Percentiles rank a stretch among this genome's conserved stretches.
phyloP scores from a whole-genome alignment of 2,113 vertebrate species.

The Paramisgurnus dabryanus region DNA sequence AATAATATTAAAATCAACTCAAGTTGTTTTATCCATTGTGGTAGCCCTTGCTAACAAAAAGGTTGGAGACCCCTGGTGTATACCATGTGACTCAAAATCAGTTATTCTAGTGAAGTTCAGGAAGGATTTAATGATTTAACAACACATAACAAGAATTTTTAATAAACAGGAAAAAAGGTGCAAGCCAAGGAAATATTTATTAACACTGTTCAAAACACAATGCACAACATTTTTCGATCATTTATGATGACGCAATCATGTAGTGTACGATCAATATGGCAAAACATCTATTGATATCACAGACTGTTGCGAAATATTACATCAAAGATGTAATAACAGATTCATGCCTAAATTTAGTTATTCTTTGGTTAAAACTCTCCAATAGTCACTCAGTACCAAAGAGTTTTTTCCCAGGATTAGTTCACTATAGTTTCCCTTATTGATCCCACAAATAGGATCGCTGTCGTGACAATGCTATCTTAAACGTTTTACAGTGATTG shows the following conservation, averaged over 20 bases:
- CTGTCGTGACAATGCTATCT: constrained; percentile 29
- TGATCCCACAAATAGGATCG: constrained; percentile 31
- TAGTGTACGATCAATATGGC: constrained; percentile 46
- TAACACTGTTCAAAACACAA: constrained; percentile 62
- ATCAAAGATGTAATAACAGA: constrained; percentile 44
- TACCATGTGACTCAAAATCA: background rate
- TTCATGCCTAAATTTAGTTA: constrained; percentile 40
- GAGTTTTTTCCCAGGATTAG: constrained; percentile 67
- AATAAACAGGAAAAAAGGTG: constrained; percentile 18
- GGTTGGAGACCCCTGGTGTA: no score
- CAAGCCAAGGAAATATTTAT: constrained; percentile 58
- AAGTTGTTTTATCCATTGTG: no score
- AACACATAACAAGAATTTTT: background rate
- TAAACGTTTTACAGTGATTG: constrained; percentile 24
- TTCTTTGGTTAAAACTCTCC: constrained; percentile 64
- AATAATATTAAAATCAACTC: no score
- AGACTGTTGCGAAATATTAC: constrained; percentile 31
- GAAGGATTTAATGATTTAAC: no score
- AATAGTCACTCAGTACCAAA: constrained; percentile 65
- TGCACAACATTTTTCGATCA: constrained; percentile 43
- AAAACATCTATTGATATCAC: constrained; percentile 48
- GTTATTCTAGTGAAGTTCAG: background rate
- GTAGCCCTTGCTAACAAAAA: no score
- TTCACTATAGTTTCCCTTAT: constrained; percentile 61
- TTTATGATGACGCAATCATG: constrained; percentile 51